Evolutionary conservation across 2,797 vertebrate species (phyloP), one percentile per base, ranked within the genome.

Genomic region (Corythornis leucogaster): DNA sequence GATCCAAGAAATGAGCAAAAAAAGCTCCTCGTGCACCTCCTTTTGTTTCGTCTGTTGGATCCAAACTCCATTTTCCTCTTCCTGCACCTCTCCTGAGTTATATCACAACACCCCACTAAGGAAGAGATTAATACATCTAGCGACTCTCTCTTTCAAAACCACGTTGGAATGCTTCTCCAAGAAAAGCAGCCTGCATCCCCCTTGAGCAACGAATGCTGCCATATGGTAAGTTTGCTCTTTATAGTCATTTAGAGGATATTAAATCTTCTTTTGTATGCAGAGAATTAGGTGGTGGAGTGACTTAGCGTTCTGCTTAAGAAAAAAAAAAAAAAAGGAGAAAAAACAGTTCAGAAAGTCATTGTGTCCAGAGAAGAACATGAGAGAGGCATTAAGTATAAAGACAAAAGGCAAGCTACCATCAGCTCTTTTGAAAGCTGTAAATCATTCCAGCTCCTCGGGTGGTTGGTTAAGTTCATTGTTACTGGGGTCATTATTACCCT

Each of bases 201-300:
- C 87, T 92, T 74, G 80, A 87, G 91, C 81, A 93, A 89, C 11
- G 10, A 83, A 88, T 85, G 87, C 90, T 92, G 76, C 87, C 94
- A 94, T 93, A 93, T 96, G 93, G 71, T 92, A 95, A 62, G 58
- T 91, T 91, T 89, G 63, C 87, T 78, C 88, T 93, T 96, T 92
- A 84, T 69, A 93, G 84, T 78, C 64, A 86, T 89, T 95, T 89
- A 85, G 91, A 93, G 86, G 80, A 90, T 87, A 93, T 89, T 93
- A 87, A 94, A 93, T 93, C 91, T 94, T 91, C 94, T 80, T 95
- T 96, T 96, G 94, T 96, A 87, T 74, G 58, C 73, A 89, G 63
- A 85, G 82, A 94, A 94, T 94, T 92, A 89, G 88, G 88, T 85
- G 84, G 91, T 82, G 50, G 77, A 85, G 70, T 57, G 54, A 69